phyloP scores from a whole-genome alignment of 1,140 invertebrate genomes.

The Mycetomoellerius zeteki region DNA sequence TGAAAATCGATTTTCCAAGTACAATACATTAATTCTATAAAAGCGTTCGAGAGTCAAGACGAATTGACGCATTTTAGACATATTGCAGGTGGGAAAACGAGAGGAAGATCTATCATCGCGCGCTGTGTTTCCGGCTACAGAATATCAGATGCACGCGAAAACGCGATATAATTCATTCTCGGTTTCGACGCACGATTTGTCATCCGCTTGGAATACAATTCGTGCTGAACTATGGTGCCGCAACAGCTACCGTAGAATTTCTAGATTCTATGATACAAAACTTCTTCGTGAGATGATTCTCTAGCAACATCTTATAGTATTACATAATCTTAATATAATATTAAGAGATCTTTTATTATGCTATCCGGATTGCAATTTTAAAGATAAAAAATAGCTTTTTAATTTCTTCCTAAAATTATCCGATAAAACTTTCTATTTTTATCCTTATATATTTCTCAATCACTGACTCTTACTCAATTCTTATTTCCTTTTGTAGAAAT shows the following conservation, averaged over 20 bases:
- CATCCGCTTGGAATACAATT: conserved; percentile 38
- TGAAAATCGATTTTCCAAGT: neutral
- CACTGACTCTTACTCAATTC: neutral
- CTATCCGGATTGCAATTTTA: neutral
- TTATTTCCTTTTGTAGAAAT: neutral
- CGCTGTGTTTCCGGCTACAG: neutral
- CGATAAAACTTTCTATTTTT: too few relatives aligned
- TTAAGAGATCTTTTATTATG: neutral
- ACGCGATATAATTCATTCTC: conserved; percentile 33
- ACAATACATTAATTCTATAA: conserved; percentile 33
- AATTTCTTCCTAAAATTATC: neutral
- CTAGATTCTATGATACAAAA: neutral
- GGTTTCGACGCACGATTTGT: conserved; percentile 44
- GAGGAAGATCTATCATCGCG: conserved; percentile 31
- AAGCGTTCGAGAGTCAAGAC: neutral
- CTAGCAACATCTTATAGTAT: neutral
- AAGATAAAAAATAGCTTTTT: neutral
- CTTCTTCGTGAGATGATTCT: neutral
- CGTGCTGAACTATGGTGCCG: neutral
- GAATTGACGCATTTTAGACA: conserved; percentile 18
- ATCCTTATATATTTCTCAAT: neutral
- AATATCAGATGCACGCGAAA: conserved; percentile 36
- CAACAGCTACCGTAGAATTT: neutral
- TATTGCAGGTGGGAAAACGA: conserved; percentile 10
- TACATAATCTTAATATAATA: neutral